These are phyloP conservation scores for Drosophila paracracens DNA, from an alignment of 2,888 invertebrate species.

Conservation along the genomic window DNA sequence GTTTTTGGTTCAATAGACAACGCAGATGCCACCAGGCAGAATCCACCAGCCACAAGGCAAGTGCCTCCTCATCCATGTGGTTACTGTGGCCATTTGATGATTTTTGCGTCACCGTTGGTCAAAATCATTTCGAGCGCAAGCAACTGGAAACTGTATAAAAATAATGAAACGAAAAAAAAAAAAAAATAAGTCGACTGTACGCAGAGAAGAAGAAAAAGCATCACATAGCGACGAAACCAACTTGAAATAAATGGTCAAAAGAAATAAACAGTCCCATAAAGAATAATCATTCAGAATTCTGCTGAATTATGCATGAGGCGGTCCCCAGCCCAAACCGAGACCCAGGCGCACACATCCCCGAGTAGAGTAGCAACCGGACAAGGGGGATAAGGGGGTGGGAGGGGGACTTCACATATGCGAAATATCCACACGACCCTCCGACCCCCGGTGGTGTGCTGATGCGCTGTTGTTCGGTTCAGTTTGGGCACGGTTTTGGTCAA, in stretches of 20 bases:
- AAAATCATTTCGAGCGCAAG: slow-evolving; percentile 81
- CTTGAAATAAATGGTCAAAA: slow-evolving; percentile 85
- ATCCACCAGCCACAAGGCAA: slow-evolving; percentile 31
- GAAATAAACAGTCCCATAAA: slow-evolving; percentile 85
- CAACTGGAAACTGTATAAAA: slow-evolving; percentile 83
- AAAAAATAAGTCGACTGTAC: slow-evolving; percentile 13
- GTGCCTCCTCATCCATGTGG: slow-evolving; percentile 19
- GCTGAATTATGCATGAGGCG: slow-evolving; percentile 85
- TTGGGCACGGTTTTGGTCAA: slow-evolving; percentile 23
- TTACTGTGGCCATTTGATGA: slow-evolving; percentile 68
- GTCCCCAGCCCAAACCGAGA: slow-evolving; percentile 25
- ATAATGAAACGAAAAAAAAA: slow-evolving; percentile 62
- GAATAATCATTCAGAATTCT: slow-evolving; percentile 85
- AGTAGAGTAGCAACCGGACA: slow-evolving; percentile 49
- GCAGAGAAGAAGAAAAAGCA: slow-evolving; percentile 24
- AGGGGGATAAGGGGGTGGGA: slow-evolving; percentile 40
- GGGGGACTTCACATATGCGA: slow-evolving; percentile 70
- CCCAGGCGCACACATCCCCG: slow-evolving; percentile 34
- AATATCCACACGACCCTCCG: slow-evolving; percentile 43
- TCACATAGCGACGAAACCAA: slow-evolving; percentile 64
- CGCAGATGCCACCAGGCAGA: slow-evolving; percentile 47
- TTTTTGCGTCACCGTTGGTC: slow-evolving; percentile 81
- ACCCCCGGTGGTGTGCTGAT: slow-evolving; percentile 7
- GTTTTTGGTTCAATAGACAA: slow-evolving; percentile 77
- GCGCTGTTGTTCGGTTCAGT: slow-evolving; percentile 14